Base-by-base conservation (phyloP, 1,140 invertebrate species). In the Drosophila mayri region DNA sequence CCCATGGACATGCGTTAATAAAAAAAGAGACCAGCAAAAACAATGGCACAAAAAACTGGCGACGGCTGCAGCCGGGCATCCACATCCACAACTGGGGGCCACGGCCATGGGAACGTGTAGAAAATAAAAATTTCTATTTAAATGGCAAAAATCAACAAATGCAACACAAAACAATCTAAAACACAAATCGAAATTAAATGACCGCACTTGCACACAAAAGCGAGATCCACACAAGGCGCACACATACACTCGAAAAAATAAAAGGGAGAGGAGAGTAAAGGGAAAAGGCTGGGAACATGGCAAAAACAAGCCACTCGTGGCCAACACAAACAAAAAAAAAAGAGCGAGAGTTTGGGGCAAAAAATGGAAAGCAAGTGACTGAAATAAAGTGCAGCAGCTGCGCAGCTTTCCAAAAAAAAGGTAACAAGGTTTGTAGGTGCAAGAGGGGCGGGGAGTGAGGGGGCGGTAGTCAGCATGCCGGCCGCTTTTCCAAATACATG, bases 161-260 rank as follows among this genome's bases (percentile, higher is more conserved):
- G 81, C 85, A 90, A 90, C 85, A 72, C 85, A 86, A 90, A 90
- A 79, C 88, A 91, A 88, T 91, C 88, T 91, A 91, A 91, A 91
- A 91, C 88, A 91, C 88, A 91, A 91, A 91, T 91, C 88, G 88
- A 91, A 91, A 91, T 91, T 91, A 91, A 91, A 91, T 91, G 88
- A 91, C 88, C 88, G 83, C 88, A 91, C 86, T 90, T 80, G 87
- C 86, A 90, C 87, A 90, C 82, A 86, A 84, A 90, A 76, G 85
- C 78, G 81, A 60, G 76, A 61, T 77, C 50, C 70, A 76, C 52
- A 71, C 62, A 79, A 64, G 44, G 52, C 63, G 46, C 43, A 68
- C 64, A 74, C 57, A 63, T 37, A 67, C 32, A 59, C 22, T 40
- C 4, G 12, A 18, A 52, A 40, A 40, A 52, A 32, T 35, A 14